phyloP scores from a whole-genome alignment of 1,140 invertebrate species.

The Drosophila nigromelanica region DNA sequence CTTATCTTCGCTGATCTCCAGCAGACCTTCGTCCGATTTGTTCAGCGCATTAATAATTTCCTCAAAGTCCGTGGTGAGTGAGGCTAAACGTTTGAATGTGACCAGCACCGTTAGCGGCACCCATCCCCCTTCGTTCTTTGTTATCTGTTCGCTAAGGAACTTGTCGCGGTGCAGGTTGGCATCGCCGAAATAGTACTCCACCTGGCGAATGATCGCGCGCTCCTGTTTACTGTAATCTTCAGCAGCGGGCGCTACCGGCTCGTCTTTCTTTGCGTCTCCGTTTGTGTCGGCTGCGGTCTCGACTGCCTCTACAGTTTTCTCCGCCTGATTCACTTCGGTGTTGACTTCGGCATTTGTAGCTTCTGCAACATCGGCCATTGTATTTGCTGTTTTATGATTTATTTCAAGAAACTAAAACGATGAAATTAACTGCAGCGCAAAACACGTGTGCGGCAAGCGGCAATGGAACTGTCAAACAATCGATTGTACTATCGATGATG shows the following conservation, averaged over 20 bases:
- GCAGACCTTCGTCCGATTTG: constrained; percentile 89
- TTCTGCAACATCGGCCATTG: constrained; percentile 70
- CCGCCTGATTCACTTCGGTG: constrained; percentile 33
- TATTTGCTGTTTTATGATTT: constrained; percentile 14
- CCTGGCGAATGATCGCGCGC: constrained; percentile 86
- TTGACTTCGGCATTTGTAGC: constrained; percentile 39
- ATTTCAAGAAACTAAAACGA: constrained; percentile 22
- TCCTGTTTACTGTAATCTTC: constrained; percentile 84
- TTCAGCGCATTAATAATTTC: constrained; percentile 90
- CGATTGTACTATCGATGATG: constrained; percentile 4
- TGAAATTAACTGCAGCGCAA: constrained; percentile 33
- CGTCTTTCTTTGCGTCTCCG: constrained; percentile 44
- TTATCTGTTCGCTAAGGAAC: constrained; percentile 92
- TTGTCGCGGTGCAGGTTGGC: constrained; percentile 95
- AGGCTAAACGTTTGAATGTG: constrained; percentile 94
- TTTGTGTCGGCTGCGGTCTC: constrained; percentile 43
- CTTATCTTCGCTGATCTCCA: constrained; percentile 92
- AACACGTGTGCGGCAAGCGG: constrained; percentile 45
- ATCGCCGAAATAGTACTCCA: constrained; percentile 91
- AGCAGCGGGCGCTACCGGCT: constrained; percentile 25
- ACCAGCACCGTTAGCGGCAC: constrained; percentile 92
- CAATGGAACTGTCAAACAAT: constrained; percentile 22
- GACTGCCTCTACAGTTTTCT: constrained; percentile 4
- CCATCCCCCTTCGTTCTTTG: constrained; percentile 94
- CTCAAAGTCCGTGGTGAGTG: constrained; percentile 88